Percentiles rank a stretch among this genome's conserved stretches.
Evolutionary conservation across 2,888 invertebrate genomes (phyloP).

Genomic region (Stratiomys singularior): DNA sequence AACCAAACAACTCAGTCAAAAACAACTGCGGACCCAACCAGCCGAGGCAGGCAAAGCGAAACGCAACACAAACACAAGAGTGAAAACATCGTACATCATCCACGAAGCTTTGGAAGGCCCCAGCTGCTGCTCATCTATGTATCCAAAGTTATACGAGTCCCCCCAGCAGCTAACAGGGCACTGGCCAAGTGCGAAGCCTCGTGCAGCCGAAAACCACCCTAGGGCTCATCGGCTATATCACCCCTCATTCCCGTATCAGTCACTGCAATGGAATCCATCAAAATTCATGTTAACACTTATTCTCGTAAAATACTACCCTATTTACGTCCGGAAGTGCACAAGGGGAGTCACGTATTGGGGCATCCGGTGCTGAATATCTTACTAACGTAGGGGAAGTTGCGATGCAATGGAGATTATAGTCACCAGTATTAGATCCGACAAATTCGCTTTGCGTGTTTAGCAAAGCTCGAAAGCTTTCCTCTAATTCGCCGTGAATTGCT

Average conservation of each 20-base stretch:
- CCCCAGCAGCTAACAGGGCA: neutral
- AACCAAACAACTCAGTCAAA: neutral
- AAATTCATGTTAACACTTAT: conserved; percentile 29
- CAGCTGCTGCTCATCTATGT: neutral
- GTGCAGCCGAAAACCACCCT: neutral
- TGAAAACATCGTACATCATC: neutral
- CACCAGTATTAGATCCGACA: no score
- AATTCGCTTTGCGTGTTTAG: no score
- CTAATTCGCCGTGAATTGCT: no score
- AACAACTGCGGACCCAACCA: neutral
- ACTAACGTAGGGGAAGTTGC: neutral
- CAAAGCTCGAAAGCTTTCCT: no score
- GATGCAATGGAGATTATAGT: no score
- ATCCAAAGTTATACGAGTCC: no score
- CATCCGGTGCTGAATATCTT: conserved; percentile 15
- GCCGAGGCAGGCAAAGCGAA: neutral
- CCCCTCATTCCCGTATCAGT: neutral
- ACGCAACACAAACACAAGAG: neutral
- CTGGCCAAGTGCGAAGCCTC: conserved; percentile 17
- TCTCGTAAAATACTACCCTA: conserved; percentile 19
- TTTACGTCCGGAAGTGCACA: neutral
- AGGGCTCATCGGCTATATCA: conserved; percentile 6
- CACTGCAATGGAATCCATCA: conserved; percentile 19
- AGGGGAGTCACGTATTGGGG: neutral
- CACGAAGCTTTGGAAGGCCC: neutral